Percentiles rank a stretch among this genome's conserved stretches.
These are phyloP conservation scores for Echinometra lucunter DNA, from an alignment of 53 echinoderm and acorn worm genomes.

Conservation along the genomic window DNA sequence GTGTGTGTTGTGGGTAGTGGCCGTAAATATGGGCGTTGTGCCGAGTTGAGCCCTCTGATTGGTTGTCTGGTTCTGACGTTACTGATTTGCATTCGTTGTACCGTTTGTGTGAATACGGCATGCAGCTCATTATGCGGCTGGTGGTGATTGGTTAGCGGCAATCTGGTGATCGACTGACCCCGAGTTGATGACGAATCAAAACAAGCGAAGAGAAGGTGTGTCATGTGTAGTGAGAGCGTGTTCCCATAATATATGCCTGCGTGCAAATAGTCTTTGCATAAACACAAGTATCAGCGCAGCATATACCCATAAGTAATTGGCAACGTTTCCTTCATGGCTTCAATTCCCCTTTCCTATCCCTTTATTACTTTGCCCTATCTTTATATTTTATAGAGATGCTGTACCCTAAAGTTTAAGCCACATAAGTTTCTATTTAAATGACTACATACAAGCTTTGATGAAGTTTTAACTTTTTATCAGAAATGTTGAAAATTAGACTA, in stretches of 20 bases:
- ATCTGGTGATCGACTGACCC: conserved; percentile 68
- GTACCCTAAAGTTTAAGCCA: too few species aligned
- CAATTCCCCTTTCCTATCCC: too few species aligned
- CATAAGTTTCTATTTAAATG: too few species aligned
- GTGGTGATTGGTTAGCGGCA: conserved; percentile 54
- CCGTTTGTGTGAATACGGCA: conserved; percentile 44
- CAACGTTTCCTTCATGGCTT: not conserved
- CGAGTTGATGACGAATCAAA: conserved; percentile 68
- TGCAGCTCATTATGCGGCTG: conserved; percentile 7
- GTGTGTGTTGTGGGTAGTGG: conserved; percentile 57
- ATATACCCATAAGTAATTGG: not conserved
- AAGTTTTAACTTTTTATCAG: too few species aligned
- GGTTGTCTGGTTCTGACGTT: conserved; percentile 53
- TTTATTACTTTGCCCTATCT: too few species aligned
- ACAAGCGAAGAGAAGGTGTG: conserved; percentile 68
- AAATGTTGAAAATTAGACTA: too few species aligned
- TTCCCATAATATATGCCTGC: conserved; percentile 36
- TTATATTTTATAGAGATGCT: too few species aligned
- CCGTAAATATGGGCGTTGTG: conserved; percentile 56
- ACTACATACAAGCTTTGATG: too few species aligned
- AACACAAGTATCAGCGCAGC: not conserved
- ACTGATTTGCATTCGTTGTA: conserved; percentile 55
- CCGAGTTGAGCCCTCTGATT: conserved; percentile 43
- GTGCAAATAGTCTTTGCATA: not conserved
- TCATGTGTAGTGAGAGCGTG: conserved; percentile 44